phyloP scores from a whole-genome alignment of 2,797 vertebrate species.

The Aythya fuligula region DNA sequence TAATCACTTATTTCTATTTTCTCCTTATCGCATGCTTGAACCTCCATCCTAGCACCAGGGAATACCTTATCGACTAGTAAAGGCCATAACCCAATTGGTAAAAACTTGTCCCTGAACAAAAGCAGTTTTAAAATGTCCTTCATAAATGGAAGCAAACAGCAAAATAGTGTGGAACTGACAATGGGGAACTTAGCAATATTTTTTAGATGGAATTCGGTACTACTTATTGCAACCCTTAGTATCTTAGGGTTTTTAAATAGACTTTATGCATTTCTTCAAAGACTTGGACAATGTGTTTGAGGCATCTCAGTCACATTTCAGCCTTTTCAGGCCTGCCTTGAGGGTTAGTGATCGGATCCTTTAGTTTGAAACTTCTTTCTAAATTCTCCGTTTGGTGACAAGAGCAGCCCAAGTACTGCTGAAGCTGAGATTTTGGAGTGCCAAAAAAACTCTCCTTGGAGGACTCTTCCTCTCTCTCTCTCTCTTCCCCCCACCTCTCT shows the following conservation, averaged over 20 bases:
- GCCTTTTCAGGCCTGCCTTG: not conserved
- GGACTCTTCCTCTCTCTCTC: not conserved
- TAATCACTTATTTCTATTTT: not conserved
- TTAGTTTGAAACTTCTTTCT: not conserved
- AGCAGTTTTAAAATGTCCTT: not conserved
- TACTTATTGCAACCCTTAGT: not conserved
- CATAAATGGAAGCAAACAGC: not conserved
- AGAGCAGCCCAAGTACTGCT: not conserved
- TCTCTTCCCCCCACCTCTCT: not conserved
- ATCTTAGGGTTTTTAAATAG: not conserved
- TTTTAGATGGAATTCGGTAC: not conserved
- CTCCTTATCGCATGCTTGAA: not conserved
- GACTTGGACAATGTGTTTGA: not conserved
- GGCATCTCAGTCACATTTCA: not conserved
- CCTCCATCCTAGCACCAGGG: rapidly evolving
- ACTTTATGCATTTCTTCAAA: not conserved
- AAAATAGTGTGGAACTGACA: not conserved
- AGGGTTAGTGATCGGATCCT: not conserved
- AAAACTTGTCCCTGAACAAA: not conserved
- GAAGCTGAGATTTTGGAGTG: not conserved
- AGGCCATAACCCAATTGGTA: not conserved
- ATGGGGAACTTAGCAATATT: not conserved
- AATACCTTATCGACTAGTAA: not conserved
- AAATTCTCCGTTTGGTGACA: not conserved
- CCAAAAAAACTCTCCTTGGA: not conserved